Conservation (phyloP, 2,797 vertebrate species). For the Danio jaintianensis region DNA sequence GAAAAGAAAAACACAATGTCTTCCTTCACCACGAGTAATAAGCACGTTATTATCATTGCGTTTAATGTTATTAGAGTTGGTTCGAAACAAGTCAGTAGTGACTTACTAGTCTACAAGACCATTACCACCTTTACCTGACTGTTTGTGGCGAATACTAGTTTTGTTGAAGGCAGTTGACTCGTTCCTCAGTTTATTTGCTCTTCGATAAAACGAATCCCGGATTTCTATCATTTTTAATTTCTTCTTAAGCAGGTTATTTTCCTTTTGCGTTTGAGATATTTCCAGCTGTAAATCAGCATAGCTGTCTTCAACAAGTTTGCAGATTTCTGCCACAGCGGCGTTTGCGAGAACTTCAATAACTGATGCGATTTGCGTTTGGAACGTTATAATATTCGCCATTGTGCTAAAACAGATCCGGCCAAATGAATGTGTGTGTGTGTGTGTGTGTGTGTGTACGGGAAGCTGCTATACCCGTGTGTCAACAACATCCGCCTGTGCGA, state of each 20-base stretch:
- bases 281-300: constrained; percentile 62
- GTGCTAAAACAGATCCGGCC: background rate
- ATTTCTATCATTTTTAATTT: constrained; percentile 55
- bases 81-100: background rate
- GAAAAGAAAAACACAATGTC: background rate
- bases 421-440: background rate
- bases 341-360: constrained; percentile 68
- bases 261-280: constrained; percentile 56
- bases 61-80: background rate
- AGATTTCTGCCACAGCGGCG: constrained; percentile 68
- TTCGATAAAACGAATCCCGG: constrained; percentile 56
- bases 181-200: constrained; percentile 46
- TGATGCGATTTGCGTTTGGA: constrained; percentile 66
- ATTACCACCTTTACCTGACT: background rate
- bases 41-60: background rate
- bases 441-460: background rate
- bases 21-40: background rate
- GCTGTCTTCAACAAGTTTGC: constrained; percentile 67
- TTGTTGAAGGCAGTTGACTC: background rate
- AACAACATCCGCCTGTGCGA: background rate
- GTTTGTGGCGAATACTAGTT: background rate
- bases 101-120: background rate
- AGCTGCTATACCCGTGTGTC: background rate
- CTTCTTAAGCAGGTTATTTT: constrained; percentile 48
- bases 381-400: constrained; percentile 43